Percentiles rank a stretch among this genome's conserved stretches.
phyloP scores from a whole-genome alignment of 2,888 invertebrate genomes.

The Agrenia bidenticulata region DNA sequence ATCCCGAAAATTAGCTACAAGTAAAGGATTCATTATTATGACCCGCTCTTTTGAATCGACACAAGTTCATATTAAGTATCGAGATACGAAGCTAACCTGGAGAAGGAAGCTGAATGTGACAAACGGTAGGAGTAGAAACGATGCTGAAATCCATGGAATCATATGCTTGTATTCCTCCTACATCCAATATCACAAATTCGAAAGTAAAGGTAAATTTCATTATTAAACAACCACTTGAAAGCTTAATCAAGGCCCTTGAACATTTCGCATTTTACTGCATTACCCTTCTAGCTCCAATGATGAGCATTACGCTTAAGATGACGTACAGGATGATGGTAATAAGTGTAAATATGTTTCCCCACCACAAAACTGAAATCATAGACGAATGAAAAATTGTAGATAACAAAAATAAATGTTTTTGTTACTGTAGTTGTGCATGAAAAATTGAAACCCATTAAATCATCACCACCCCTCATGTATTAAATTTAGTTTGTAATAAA shows the following conservation, averaged over 20 bases:
- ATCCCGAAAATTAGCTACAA: constrained; percentile 46
- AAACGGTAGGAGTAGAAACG: constrained; percentile 48
- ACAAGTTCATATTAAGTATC: too few relatives aligned
- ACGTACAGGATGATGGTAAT: constrained; percentile 46
- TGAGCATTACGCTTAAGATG: constrained; percentile 44
- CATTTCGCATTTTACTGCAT: neutral
- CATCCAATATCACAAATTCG: neutral
- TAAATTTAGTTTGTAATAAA: too few relatives aligned
- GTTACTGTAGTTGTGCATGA: too few relatives aligned
- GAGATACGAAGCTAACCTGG: constrained; percentile 36
- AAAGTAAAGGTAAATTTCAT: too few relatives aligned
- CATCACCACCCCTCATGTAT: too few relatives aligned
- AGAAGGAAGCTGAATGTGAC: constrained; percentile 48
- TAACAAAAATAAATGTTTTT: too few relatives aligned
- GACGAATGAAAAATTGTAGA: too few relatives aligned
- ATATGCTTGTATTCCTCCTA: constrained; percentile 50
- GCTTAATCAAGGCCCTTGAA: neutral
- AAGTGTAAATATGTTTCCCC: constrained; percentile 52
- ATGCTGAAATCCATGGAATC: constrained; percentile 51
- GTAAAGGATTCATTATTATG: neutral
- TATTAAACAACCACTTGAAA: neutral
- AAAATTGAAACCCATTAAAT: too few relatives aligned
- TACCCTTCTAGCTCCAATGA: constrained; percentile 48
- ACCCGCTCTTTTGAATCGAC: too few relatives aligned
- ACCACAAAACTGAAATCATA: constrained; percentile 52